Base-by-base conservation (phyloP, 2,797 vertebrate species). In the Oreonectes daqikongensis region DNA sequence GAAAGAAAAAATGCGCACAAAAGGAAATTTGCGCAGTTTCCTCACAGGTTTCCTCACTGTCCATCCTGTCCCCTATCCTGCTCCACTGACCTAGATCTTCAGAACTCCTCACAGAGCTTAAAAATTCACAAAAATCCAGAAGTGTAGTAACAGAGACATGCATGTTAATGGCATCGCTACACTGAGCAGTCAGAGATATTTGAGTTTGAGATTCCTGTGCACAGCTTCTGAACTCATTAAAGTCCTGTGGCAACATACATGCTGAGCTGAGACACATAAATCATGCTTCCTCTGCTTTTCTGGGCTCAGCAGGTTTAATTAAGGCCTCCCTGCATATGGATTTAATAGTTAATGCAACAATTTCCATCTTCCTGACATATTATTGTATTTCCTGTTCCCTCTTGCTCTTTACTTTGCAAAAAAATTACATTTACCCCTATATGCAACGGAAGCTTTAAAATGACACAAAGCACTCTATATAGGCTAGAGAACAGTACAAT, bases 21-120 rank as follows among this genome's bases (percentile, higher is more conserved):
- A n/a, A n/a, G 10, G 67, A 50, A 52, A 80, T 17, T 14, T 55
- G 30, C 50, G 38, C 38, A 35, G 8, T 22, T 59, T 48, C 35
- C 55, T 50, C 32, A 18, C 1, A 38, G 40, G 59, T 65, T 71
- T 77, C 57, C 38, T 30, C 63, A 55, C 22, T 32, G 22, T 57
- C 46, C 52, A 71, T 64, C 46, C 24, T 69, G 42, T 26, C 38
- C 53, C 63, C 38, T 20, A 28, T 72, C 79, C 70, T 79, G 70
- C 71, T 53, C 79, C 44, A 79, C 63, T 79, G 75, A 81, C 84
- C 80, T 66, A 81, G 28, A 79, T 84, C 65, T 48, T 55, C 40
- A 52, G 50, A 20, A 57, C 30, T 65, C 22, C 63, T 38, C 42
- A 40, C 35, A 72, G 48, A 44, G 14, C n/a, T 79, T 48, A 78